Percentiles rank a stretch among this genome's conserved stretches.
Evolutionary conservation across 2,113 vertebrate genomes (phyloP).

Genomic region (Aptenodytes forsteri): DNA sequence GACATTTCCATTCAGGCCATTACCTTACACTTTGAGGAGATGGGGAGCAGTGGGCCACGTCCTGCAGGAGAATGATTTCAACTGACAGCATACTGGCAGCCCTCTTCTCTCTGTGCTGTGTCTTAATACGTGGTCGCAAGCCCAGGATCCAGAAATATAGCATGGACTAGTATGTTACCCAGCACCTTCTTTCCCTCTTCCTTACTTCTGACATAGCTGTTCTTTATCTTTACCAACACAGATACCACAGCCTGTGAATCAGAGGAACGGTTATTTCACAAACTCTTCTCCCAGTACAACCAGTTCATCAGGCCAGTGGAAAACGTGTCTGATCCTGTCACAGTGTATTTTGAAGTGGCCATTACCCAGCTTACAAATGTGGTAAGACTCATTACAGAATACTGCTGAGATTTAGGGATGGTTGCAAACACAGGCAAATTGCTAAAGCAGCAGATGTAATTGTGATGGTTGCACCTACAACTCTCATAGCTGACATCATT

Average conservation of each 20-base stretch:
- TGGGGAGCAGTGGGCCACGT: rapidly evolving
- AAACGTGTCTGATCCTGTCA: constrained; percentile 94
- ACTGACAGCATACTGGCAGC: not conserved
- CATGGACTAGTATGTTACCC: too few relatives aligned
- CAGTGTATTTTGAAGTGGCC: constrained; percentile 91
- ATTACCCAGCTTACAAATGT: constrained; percentile 97
- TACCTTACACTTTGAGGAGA: not conserved
- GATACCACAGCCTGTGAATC: constrained; percentile 79
- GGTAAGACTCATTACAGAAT: constrained; percentile 76
- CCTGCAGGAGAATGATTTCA: not conserved
- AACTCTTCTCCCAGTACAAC: constrained; percentile 90
- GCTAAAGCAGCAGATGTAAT: not conserved
- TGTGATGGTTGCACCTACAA: not conserved
- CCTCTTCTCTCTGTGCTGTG: not conserved
- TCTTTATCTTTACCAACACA: constrained; percentile 47
- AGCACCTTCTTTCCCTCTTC: not conserved
- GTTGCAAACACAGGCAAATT: rapidly evolving
- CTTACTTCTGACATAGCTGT: not conserved
- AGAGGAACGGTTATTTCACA: constrained; percentile 87
- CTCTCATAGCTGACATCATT: not conserved
- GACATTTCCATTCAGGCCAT: not conserved
- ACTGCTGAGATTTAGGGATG: not conserved
- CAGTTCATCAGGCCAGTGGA: constrained; percentile 93
- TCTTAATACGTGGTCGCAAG: not conserved
- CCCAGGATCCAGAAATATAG: not conserved